phyloP scores from a whole-genome alignment of 2,797 vertebrate genomes.

The Macroramphosus scolopax region DNA sequence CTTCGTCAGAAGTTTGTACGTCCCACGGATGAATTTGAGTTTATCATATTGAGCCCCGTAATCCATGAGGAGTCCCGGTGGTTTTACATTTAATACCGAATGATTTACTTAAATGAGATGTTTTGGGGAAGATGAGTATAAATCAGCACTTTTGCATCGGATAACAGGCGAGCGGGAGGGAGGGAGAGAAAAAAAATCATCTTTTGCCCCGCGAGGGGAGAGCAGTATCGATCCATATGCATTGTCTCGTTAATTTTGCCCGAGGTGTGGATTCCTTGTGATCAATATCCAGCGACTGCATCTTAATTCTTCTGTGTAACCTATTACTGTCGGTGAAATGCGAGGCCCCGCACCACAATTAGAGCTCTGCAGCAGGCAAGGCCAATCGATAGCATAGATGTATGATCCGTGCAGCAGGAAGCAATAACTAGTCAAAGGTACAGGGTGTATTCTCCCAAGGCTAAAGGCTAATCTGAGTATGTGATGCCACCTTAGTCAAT shows the following conservation, averaged over 20 bases:
- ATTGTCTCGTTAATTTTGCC: conserved; percentile 96
- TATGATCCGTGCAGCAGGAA: conserved; percentile 73
- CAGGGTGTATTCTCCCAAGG: conserved; percentile 62
- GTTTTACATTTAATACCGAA: conserved; percentile 51
- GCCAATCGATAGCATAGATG: conserved; percentile 80
- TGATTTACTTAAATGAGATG: conserved; percentile 65
- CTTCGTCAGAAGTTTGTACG: too few species aligned
- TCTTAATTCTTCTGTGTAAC: conserved; percentile 93
- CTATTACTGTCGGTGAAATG: conserved; percentile 89
- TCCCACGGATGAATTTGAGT: too few species aligned
- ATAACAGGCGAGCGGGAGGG: conserved; percentile 22
- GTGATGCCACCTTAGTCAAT: conserved; percentile 53
- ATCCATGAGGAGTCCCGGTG: conserved; percentile 35
- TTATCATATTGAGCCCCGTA: conserved; percentile 45
- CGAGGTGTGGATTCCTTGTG: conserved; percentile 86
- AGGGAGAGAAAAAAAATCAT: conserved; percentile 1
- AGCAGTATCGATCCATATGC: conserved; percentile 86
- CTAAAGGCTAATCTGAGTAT: conserved; percentile 72
- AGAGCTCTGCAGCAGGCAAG: conserved; percentile 86
- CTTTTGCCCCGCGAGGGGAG: conserved; percentile 59
- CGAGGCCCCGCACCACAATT: conserved; percentile 84
- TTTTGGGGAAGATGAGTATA: conserved; percentile 53
- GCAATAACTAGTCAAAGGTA: conserved; percentile 72
- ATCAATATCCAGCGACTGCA: conserved; percentile 90
- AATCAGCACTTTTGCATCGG: conserved; percentile 62